Conservation (phyloP, 2,888 invertebrate species). For the Lasioglossum marginatum region DNA sequence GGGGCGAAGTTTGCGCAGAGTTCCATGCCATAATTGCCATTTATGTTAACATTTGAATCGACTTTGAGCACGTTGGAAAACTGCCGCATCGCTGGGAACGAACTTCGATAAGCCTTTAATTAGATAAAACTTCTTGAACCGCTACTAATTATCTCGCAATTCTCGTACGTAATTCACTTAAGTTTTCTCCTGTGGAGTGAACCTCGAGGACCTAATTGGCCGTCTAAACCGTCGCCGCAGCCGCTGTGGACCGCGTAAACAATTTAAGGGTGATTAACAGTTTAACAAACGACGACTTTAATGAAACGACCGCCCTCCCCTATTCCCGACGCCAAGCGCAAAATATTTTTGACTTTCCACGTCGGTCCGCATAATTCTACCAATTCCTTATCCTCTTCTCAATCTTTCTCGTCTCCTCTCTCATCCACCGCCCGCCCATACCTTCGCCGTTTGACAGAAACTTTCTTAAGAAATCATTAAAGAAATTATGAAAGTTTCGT, state of each 20-base stretch:
- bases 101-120: constrained; percentile 65
- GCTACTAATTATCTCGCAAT: constrained; percentile 62
- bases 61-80: constrained; percentile 26
- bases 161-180: constrained; percentile 61
- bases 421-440: neutral
- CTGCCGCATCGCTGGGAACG: constrained; percentile 13
- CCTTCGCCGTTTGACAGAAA: constrained; percentile 30
- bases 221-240: constrained; percentile 11
- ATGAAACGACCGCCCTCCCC: constrained; percentile 24
- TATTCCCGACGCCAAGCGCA: neutral
- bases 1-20: neutral
- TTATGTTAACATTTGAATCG: constrained; percentile 41
- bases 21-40: constrained; percentile 20
- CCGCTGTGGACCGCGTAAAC: constrained; percentile 46
- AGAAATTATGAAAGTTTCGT: constrained; percentile 37
- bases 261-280: constrained; percentile 57
- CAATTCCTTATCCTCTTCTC: neutral
- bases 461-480: constrained; percentile 47
- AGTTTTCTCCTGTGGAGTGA: constrained; percentile 53
- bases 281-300: constrained; percentile 53
- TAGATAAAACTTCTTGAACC: constrained; percentile 61
- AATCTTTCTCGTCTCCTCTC: too few relatives aligned
- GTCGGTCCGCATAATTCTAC: constrained; percentile 22
- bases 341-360: constrained; percentile 46
- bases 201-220: constrained; percentile 49